Evolutionary conservation across 2,113 vertebrate species (phyloP).

Genomic region (Gnathonemus longibarbis): DNA sequence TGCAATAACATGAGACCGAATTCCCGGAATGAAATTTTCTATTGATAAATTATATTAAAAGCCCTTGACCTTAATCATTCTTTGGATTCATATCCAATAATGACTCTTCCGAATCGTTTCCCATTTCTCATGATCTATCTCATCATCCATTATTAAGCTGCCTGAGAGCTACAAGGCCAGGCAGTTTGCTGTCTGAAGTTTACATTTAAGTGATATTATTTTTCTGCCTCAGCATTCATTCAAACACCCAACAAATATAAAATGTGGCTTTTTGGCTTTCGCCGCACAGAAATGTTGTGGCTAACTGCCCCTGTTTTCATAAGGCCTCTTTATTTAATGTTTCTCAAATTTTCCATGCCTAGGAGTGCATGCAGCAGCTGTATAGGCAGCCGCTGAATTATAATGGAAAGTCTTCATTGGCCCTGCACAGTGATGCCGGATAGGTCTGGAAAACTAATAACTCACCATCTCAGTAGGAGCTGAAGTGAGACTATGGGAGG

Average conservation of each 20-base stretch:
- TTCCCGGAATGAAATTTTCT: not conserved
- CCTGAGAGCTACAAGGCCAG: not conserved
- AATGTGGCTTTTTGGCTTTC: not conserved
- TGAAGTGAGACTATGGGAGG: not conserved
- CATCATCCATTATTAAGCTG: not conserved
- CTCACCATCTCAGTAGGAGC: not conserved
- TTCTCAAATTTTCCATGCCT: not conserved
- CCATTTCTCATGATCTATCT: not conserved
- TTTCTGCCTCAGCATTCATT: not conserved
- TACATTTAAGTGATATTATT: not conserved
- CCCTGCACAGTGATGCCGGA: not conserved
- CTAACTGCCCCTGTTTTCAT: not conserved
- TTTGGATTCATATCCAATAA: not conserved
- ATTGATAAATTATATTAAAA: not conserved
- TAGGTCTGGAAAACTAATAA: not conserved
- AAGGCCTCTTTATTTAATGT: not conserved
- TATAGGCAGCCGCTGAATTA: not conserved
- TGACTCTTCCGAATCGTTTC: not conserved
- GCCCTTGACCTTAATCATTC: not conserved
- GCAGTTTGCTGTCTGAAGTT: not conserved
- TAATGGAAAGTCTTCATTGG: not conserved
- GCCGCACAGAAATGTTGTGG: not conserved
- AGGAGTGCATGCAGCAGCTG: not conserved
- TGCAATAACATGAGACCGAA: not conserved
- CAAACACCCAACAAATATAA: not conserved